Percentiles rank a stretch among this genome's conserved stretches.
Conservation (phyloP, 2,888 invertebrate species). For the Ptycholaimellus sp. region DNA sequence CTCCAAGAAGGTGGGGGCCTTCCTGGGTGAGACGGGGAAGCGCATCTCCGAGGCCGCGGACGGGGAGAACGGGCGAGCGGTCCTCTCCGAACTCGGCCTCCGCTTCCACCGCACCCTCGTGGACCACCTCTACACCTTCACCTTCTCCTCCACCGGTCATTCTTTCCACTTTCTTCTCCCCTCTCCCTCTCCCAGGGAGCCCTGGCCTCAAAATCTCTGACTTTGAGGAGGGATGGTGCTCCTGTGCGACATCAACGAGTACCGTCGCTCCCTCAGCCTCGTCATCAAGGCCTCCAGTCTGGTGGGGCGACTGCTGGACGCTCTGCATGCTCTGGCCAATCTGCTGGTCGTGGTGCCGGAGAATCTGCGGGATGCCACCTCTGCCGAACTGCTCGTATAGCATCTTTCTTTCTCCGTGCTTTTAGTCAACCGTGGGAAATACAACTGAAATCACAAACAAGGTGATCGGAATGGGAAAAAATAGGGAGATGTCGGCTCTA, state of each 20-base stretch:
- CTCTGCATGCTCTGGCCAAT: conserved; percentile 80
- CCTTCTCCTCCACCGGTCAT: background rate
- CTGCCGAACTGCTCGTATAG: conserved; percentile 73
- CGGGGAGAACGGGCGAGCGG: conserved; percentile 64
- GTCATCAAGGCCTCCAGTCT: background rate
- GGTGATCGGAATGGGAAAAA: too few species aligned
- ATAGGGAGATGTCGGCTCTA: too few species aligned
- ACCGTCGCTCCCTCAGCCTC: conserved; percentile 42
- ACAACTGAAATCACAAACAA: too few species aligned
- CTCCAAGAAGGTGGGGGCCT: conserved; percentile 1
- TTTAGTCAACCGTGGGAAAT: too few species aligned
- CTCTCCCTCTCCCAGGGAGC: background rate
- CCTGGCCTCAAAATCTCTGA: background rate
- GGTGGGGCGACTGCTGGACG: conserved; percentile 64
- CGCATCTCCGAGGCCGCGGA: conserved; percentile 59
- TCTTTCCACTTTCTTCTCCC: background rate
- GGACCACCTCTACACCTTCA: conserved; percentile 55
- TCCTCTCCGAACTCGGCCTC: conserved; percentile 63
- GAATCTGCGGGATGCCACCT: conserved; percentile 78
- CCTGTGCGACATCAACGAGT: conserved; percentile 92
- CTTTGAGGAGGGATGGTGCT: conserved; percentile 65
- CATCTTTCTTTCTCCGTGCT: too few species aligned
- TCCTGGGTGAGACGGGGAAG: conserved; percentile 28
- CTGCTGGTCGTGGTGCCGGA: conserved; percentile 77
- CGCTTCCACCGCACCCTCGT: conserved; percentile 76